A percentile compares a stretch with the other conserved stretches of the same genome.
Conservation (phyloP, 2,797 vertebrate species). For the Nannoperca obscura region DNA sequence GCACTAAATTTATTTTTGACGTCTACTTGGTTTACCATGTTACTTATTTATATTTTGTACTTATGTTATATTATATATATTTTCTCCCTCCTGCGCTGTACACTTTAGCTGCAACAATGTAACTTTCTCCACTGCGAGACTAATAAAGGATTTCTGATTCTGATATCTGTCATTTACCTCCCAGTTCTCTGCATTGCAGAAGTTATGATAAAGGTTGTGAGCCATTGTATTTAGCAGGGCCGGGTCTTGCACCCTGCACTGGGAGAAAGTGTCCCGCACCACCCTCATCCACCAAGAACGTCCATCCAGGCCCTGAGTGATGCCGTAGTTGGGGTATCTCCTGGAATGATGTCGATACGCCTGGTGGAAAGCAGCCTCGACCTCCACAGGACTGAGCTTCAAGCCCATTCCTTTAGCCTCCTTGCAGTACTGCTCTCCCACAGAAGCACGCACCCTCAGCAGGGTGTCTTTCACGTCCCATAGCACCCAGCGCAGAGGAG, state of each 20-base stretch:
- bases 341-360: constrained; percentile 79
- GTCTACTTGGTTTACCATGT: too few relatives aligned
- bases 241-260: constrained; percentile 83
- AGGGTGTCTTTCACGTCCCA: constrained; percentile 97
- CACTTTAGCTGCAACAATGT: too few relatives aligned
- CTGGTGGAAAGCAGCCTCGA: constrained; percentile 84
- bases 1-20: too few relatives aligned
- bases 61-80: too few relatives aligned
- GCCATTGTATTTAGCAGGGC: constrained; percentile 79
- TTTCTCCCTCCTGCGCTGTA: too few relatives aligned
- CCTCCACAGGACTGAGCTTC: constrained; percentile 74
- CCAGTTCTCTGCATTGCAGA: constrained; percentile 88
- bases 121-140: too few relatives aligned
- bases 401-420: constrained; percentile 87
- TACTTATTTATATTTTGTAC: too few relatives aligned
- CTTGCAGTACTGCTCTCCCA: constrained; percentile 90
- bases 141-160: too few relatives aligned
- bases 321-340: constrained; percentile 92
- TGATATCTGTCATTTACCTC: constrained; percentile 84
- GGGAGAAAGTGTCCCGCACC: constrained; percentile 87
- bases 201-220: constrained; percentile 89
- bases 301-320: constrained; percentile 85
- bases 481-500: constrained; percentile 87
- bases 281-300: constrained; percentile 90
- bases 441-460: constrained; percentile 87